Evolutionary conservation across 2,888 invertebrate genomes (phyloP).

Genomic region (Eucera pruinosa): DNA sequence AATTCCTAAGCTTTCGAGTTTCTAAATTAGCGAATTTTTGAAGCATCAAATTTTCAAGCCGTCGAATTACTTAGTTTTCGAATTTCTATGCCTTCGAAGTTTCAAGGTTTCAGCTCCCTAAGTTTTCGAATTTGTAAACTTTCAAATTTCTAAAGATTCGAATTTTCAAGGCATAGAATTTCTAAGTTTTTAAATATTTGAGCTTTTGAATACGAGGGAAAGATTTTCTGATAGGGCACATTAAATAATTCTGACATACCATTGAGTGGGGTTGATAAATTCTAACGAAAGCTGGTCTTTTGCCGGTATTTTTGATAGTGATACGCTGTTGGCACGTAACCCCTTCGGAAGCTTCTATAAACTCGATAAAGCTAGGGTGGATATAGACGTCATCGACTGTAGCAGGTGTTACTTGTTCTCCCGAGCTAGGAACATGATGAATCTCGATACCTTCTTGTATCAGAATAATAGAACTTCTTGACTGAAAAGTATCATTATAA

Average conservation of each 20-base stretch:
- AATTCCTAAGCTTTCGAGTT: too few relatives aligned
- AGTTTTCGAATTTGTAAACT: too few relatives aligned
- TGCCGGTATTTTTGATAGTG: slow-evolving; percentile 81
- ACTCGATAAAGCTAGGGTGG: slow-evolving; percentile 81
- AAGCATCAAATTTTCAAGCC: too few relatives aligned
- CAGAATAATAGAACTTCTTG: slow-evolving; percentile 17
- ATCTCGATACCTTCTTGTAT: slow-evolving; percentile 38
- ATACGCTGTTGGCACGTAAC: slow-evolving; percentile 78
- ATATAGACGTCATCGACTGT: slow-evolving; percentile 77
- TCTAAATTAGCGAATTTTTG: too few relatives aligned
- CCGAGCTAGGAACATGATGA: slow-evolving; percentile 7
- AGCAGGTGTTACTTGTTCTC: neutral
- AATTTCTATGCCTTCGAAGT: too few relatives aligned
- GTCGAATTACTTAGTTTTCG: too few relatives aligned
- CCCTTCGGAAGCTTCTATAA: slow-evolving; percentile 84
- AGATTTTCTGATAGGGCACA: neutral
- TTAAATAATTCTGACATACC: slow-evolving; percentile 72
- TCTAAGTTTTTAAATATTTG: too few relatives aligned
- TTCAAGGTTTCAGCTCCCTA: too few relatives aligned
- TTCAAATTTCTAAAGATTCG: too few relatives aligned
- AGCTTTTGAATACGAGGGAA: too few relatives aligned
- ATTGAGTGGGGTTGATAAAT: slow-evolving; percentile 82
- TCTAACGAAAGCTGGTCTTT: slow-evolving; percentile 77
- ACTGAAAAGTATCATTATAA: neutral
- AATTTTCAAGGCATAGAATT: too few relatives aligned